Percentiles rank a stretch among this genome's conserved stretches.
These are phyloP conservation scores for Alosa alosa DNA, from an alignment of 2,113 vertebrate genomes.

Conservation along the genomic window DNA sequence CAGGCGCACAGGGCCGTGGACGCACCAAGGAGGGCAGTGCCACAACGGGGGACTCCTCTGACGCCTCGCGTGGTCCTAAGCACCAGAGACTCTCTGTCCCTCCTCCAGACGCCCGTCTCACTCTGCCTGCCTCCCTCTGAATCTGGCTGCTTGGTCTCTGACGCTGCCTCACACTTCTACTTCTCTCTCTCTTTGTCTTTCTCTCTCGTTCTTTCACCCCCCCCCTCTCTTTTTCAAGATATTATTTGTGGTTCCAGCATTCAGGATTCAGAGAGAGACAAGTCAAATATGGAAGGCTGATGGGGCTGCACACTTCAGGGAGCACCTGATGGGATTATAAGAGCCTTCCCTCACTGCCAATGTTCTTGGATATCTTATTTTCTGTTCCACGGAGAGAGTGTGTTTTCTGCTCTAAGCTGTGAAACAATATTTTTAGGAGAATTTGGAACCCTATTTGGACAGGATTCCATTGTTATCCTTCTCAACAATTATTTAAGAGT, in stretches of 20 bases:
- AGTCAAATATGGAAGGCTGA: conserved; percentile 53
- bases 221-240: conserved; percentile 48
- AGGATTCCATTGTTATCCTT: conserved; percentile 41
- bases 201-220: conserved; percentile 31
- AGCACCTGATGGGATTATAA: conserved; percentile 66
- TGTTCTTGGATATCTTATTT: conserved; percentile 9
- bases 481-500: conserved; percentile 40
- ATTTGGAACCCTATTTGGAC: conserved; percentile 28
- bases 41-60: not conserved
- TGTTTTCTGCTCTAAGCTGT: conserved; percentile 29
- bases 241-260: conserved; percentile 71
- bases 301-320: conserved; percentile 58
- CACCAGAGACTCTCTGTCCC: conserved; percentile 23
- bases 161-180: conserved; percentile 11
- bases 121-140: not conserved
- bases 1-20: not conserved
- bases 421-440: not conserved
- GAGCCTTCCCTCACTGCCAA: conserved; percentile 17
- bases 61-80: not conserved
- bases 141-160: not conserved
- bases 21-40: not conserved
- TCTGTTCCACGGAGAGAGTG: conserved; percentile 41
- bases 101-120: conserved; percentile 21
- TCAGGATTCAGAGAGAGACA: conserved; percentile 60
- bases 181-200: conserved; percentile 27